phyloP scores from a whole-genome alignment of 2,888 invertebrate genomes.

The Hypena proboscidalis region DNA sequence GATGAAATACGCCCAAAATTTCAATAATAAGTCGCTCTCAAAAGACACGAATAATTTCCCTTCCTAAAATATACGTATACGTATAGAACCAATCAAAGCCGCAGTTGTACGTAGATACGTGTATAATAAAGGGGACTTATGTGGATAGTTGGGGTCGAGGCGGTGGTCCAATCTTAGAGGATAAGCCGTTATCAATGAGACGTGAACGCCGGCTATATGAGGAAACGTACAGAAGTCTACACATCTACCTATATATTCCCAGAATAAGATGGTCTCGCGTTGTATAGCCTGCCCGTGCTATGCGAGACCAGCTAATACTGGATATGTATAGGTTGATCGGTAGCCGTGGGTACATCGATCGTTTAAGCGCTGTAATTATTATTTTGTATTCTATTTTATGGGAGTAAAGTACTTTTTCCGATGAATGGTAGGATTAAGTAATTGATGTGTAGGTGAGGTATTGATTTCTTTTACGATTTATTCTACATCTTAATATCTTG shows the following conservation, averaged over 20 bases:
- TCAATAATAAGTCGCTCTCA: not conserved
- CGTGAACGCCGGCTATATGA: constrained; percentile 41
- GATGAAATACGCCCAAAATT: not conserved
- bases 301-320: no score
- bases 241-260: no score
- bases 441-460: no score
- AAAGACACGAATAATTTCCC: constrained; percentile 8
- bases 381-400: constrained; percentile 31
- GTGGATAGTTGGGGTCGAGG: constrained; percentile 58
- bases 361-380: constrained; percentile 37
- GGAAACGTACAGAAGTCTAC: no score
- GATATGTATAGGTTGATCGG: no score
- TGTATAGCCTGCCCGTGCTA: no score
- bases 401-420: constrained; percentile 4
- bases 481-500: no score
- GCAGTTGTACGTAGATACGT: constrained; percentile 37
- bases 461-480: no score
- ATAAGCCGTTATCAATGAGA: constrained; percentile 73
- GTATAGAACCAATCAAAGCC: constrained; percentile 39
- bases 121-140: constrained; percentile 53
- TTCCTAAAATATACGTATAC: constrained; percentile 17
- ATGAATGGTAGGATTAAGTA: no score
- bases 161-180: constrained; percentile 65
- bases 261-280: no score
- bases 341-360: no score